These are phyloP conservation scores for Rhincodon typus DNA, from an alignment of 2,797 vertebrate species.

Conservation along the genomic window DNA sequence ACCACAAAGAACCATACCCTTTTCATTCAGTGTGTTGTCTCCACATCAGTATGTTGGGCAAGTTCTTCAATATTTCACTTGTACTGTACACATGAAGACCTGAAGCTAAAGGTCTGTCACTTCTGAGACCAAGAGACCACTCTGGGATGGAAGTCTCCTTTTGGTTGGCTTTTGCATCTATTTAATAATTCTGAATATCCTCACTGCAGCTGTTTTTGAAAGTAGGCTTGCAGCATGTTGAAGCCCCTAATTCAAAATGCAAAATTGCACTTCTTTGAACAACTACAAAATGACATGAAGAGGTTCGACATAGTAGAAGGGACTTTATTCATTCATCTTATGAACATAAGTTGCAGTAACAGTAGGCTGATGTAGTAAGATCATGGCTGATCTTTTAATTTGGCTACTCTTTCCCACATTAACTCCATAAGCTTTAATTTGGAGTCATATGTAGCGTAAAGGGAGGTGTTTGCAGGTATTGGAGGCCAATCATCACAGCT, in stretches of 20 bases:
- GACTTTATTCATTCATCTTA: background rate
- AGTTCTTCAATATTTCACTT: background rate
- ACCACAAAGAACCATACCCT: background rate
- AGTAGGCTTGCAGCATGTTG: background rate
- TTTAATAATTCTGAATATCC: no score
- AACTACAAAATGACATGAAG: background rate
- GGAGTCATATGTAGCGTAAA: no score
- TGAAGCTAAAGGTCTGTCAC: background rate
- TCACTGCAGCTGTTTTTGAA: background rate
- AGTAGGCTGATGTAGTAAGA: background rate
- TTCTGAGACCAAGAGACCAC: background rate
- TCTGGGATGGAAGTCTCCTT: background rate
- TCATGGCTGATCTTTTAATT: background rate
- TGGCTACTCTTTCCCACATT: background rate
- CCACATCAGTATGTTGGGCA: background rate
- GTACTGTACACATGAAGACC: background rate
- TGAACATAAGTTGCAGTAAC: background rate
- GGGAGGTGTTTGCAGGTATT: no score
- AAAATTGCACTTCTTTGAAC: background rate
- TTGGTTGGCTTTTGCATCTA: background rate
- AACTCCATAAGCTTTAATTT: background rate
- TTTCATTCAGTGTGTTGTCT: background rate
- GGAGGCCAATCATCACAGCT: no score
- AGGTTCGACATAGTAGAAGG: background rate
- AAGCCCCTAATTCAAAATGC: background rate